These are phyloP conservation scores for Chlorodrepanis virens DNA, from an alignment of 2,113 vertebrate species.

Conservation along the genomic window DNA sequence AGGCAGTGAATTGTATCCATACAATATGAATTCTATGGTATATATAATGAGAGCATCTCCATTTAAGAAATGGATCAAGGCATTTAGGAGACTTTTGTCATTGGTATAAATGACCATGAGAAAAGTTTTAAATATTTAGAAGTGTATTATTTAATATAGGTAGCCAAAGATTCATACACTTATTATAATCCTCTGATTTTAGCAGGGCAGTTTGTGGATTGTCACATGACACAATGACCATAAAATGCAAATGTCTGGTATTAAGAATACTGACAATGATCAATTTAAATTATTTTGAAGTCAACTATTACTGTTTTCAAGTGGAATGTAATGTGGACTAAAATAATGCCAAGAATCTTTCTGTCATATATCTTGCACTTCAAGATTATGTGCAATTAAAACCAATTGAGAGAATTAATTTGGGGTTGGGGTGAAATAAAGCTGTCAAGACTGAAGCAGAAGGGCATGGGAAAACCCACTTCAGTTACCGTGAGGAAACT, in stretches of 20 bases:
- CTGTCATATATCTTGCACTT: too few relatives aligned
- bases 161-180: neutral
- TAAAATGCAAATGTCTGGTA: neutral
- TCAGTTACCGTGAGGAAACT: neutral
- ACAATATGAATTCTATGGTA: neutral
- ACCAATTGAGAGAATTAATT: neutral
- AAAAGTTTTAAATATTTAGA: constrained; percentile 29
- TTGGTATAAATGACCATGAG: neutral
- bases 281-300: neutral
- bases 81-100: neutral
- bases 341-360: neutral
- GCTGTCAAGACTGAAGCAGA: neutral
- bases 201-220: neutral
- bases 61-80: neutral
- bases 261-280: neutral
- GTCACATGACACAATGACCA: neutral
- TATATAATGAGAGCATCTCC: neutral
- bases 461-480: neutral
- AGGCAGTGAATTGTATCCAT: neutral
- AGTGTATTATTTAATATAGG: neutral
- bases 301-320: neutral
- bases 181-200: constrained; percentile 31
- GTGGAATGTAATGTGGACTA: neutral
- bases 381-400: neutral
- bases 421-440: neutral